Base-by-base conservation (phyloP, 1,140 invertebrate genomes). In the Anastatus disparis region DNA sequence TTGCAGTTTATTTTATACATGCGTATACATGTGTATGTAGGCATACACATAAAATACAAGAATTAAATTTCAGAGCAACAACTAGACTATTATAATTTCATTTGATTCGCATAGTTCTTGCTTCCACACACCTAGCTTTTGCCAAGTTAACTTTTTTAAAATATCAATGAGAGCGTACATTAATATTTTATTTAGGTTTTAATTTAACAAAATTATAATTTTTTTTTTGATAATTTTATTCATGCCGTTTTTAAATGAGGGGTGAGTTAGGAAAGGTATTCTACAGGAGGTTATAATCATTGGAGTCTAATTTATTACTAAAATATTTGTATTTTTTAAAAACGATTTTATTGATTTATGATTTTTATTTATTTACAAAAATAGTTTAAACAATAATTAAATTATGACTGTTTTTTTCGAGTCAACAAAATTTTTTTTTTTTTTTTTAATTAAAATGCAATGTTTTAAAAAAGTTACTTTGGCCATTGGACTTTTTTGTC, bases 81-180 rank as follows among this genome's bases (percentile, higher is more conserved):
- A 62, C 42, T 40, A 50, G 46, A 27, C 46, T 40, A 64, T 56
- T 6, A 24, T 35, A 29, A 20, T 26, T 17, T 38, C 24, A 0
- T 63, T 35, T 50, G 77, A 74, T 58, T 67, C 48, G 63, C 24
- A 67, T n/a, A 62, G n/a, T 22, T 29, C 46, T 44, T 70, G 31
- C 50, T 46, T 68, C 66, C 48, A 26, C 74, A 53, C 46, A 71
- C n/a, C 24, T 63, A 76, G 67, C 61, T 62, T 68, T 56, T 38
- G 52, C 52, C 52, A 66, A 66, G n/a, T 44, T 66, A 65, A 66
- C 63, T 27, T 66, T 66, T 66, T 66, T 10, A 31, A 56, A 66
- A 66, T 27, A 12, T 35, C 40, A 53, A 53, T 6, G n/a, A 4
- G 17, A 1, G 12, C 26, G 27, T 15, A 10, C 50, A 27, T 24